These are phyloP conservation scores for Thaumetopoea pityocampa DNA, from an alignment of 1,140 invertebrate species.

Conservation along the genomic window DNA sequence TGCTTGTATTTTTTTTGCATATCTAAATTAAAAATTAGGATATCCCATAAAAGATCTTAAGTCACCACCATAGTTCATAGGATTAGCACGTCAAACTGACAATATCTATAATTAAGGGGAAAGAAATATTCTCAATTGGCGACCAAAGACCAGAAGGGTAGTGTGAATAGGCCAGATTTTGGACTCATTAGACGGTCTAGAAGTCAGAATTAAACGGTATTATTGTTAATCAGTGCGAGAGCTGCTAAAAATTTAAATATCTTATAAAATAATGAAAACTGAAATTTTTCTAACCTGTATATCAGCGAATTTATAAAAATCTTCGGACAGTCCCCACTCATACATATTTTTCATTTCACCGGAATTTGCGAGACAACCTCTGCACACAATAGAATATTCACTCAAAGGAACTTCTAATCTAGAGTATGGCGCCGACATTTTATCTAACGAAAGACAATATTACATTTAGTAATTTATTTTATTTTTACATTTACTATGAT, in stretches of 20 bases:
- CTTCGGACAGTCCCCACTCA: constrained; percentile 45
- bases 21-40: no score
- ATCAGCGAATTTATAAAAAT: constrained; percentile 46
- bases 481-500: constrained; percentile 1
- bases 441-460: background rate
- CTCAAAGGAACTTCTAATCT: constrained; percentile 1
- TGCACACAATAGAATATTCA: constrained; percentile 30
- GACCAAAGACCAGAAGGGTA: no score
- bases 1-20: no score
- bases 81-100: no score
- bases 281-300: constrained; percentile 45
- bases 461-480: background rate
- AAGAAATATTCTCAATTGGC: no score
- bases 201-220: no score
- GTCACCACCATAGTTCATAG: no score
- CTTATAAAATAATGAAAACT: background rate
- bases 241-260: background rate
- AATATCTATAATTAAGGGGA: no score
- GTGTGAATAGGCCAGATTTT: no score
- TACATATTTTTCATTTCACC: constrained; percentile 60
- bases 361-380: constrained; percentile 40
- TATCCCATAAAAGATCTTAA: no score
- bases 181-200: no score
- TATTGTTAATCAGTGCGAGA: no score
- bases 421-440: constrained; percentile 9